Base-by-base conservation (phyloP, 2,888 invertebrate species). In the Heliothis peltigera region DNA sequence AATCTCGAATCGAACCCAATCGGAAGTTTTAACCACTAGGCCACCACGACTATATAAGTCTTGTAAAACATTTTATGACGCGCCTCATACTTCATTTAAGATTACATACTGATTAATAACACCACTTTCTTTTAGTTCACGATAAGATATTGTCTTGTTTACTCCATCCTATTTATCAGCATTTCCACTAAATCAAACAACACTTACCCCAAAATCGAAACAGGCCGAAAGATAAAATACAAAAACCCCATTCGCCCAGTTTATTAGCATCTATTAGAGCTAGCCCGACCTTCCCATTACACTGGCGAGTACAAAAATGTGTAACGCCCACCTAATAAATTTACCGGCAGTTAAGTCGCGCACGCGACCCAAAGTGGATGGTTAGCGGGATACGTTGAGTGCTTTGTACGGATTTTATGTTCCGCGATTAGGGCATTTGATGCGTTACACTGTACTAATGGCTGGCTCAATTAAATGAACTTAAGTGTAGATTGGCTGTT, bases 321-420 rank as follows among this genome's bases (percentile, higher is more conserved):
- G 79, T 84, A 82, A 84, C 85, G 84, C 84, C 84, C 85, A 83
- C 77, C 72, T 84, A 84, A 84, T 84, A 84, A 84, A 84, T 84
- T 84, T 84, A 85, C 84, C 76, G 75, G 80, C 77, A 80, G 84
- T 83, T 83, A 82, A 67, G 73, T 75, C 77, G 74, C 84, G 78
- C 84, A 83, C 82, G 81, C 83, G 83, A 80, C 80, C 80, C 69
- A 55, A 75, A 81, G 78, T 81, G 75, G 68, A 68, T 71, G 77
- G 72, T 80, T 75, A 73, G 75, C 66, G 55, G 59, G 60, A 65
- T 67, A 70, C 66, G 70, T 58, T 80, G 77, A 83, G 82, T 83
- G 82, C 81, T 77, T 68, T 76, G 79, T 79, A 70, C 76, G 75
- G 82, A 81, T 83, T 82, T 83, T 82, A 82, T 83, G 80, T 81